Base-by-base conservation (phyloP, 2,797 vertebrate species). In the Megalops cyprinoides region DNA sequence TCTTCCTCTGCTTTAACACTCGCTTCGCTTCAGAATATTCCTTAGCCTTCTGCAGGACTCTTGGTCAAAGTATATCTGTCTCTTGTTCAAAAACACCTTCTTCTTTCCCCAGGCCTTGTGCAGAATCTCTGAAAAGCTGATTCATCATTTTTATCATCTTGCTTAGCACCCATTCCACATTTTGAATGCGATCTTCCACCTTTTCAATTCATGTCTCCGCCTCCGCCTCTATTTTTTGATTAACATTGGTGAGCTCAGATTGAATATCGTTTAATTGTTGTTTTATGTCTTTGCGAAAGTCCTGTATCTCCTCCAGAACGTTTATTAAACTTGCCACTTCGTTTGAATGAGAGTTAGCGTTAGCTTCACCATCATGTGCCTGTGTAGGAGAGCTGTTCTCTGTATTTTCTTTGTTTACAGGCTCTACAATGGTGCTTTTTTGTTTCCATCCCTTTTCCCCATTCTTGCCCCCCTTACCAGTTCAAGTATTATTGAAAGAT, bases 241-340 rank as follows among this genome's bases (percentile, higher is more conserved):
- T 79, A 25, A 73, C 28, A 4, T 83, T 79, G 42, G 76, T 79
- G 28, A 85, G 74, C 58, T 81, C 73, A 0, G 6, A 20, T 25
- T 77, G 79, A 8, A 83, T 67, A 28, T 85, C 51, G 23, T 73
- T 44, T 10, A 83, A 74, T 25, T 81, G 74, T 44, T 15, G 37
- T 69, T 65, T 67, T 56, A 28, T 83, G 79, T 85, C 76, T 73
- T 71, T 69, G 14, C 69, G 39, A 44, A 82, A 81, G 44, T 82
- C 78, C 71, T 60, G 44, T 39, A 84, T 81, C 18, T 84, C 79
- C 60, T 79, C 77, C 48, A 79, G 42, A n/a, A 81, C 79, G 56
- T 58, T 81, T 15, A 79, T 28, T 8, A 81, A 25, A 74, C 79
- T 75, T 80, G 44, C 53, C 0, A 42, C 78, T 1, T 53, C 5